Base-by-base conservation (phyloP, 2,888 invertebrate species). In the Antheraea yamamai region DNA sequence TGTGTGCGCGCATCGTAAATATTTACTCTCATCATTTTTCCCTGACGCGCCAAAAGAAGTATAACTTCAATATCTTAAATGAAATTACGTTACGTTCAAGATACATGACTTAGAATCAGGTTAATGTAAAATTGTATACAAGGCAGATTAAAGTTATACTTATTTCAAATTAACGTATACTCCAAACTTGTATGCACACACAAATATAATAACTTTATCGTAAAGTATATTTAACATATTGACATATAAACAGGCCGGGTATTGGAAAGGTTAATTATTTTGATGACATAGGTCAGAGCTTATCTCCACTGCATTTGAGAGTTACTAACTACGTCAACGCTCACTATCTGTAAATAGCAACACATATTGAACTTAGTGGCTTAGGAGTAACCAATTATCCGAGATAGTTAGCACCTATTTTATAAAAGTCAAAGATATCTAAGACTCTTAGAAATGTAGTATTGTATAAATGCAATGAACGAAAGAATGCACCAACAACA, bases 271-370 rank as follows among this genome's bases (percentile, higher is more conserved):
- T 66, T 66, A 66, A 66, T 58, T 71, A 72, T 72, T 75, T 75
- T 51, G 71, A 71, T 61, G 76, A 74, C 79, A 75, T 75, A 78
- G 80, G 78, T 80, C 80, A 78, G 74, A 76, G 78, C 66, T 78
- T 80, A 80, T 80, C 80, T 71, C 64, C 73, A 75, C 66, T 79
- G 79, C 79, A 78, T 75, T 73, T 75, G 73, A 75, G 64, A 52
- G 30, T 52, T 35, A 51, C 18, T 64, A 58, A 26, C 26, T 39
- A 71, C 18, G 12, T 58, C 61, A n/a, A 14, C n/a, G 14, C 47
- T 16, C 51, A 74, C 52, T 18, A 74, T 68, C 51, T 52, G 20
- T 30, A 74, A 68, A 23, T 23, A 20, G 26, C 51, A 26, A 51
- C 10, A 23, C n/a, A 73, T 30, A 68, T 64, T 52, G 39, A 39